Conservation (phyloP, 1,140 invertebrate genomes). For the Bombus turneri region DNA sequence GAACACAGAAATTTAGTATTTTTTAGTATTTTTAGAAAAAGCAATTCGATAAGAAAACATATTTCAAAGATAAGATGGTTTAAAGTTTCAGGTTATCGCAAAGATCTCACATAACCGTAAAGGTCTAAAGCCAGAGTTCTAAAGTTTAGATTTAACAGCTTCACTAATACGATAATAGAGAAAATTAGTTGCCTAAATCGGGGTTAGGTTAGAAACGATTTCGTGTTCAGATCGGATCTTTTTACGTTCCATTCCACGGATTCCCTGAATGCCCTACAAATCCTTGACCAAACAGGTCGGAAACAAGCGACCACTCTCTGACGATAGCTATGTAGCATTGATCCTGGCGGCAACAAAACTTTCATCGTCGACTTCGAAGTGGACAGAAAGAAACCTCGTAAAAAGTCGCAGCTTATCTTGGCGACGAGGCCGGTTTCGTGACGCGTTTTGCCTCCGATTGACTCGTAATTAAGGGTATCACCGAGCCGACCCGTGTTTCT, state of each 20-base stretch:
- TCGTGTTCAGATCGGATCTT: not conserved
- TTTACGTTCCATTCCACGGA: slow-evolving; percentile 10
- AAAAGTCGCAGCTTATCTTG: slow-evolving; percentile 19
- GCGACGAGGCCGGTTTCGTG: no score
- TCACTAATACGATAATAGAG: not conserved
- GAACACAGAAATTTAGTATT: no score
- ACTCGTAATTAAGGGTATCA: slow-evolving; percentile 39
- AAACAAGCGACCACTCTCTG: not conserved
- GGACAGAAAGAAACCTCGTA: not conserved
- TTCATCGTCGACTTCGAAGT: not conserved
- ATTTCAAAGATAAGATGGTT: not conserved
- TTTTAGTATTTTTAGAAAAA: not conserved
- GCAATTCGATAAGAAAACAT: not conserved
- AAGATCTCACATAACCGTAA: not conserved
- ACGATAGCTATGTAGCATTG: not conserved
- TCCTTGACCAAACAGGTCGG: not conserved
- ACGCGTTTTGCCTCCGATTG: not conserved
- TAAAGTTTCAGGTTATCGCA: not conserved
- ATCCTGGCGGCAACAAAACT: not conserved
- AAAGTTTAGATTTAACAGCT: not conserved
- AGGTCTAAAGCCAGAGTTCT: not conserved
- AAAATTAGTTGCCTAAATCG: slow-evolving; percentile 3
- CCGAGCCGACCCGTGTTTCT: slow-evolving; percentile 14
- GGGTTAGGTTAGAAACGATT: not conserved
- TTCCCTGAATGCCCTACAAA: slow-evolving; percentile 9